A percentile compares a stretch with the other conserved stretches of the same genome.
Evolutionary conservation across 2,113 vertebrate genomes (phyloP).

Genomic region (Suricata suricatta): DNA sequence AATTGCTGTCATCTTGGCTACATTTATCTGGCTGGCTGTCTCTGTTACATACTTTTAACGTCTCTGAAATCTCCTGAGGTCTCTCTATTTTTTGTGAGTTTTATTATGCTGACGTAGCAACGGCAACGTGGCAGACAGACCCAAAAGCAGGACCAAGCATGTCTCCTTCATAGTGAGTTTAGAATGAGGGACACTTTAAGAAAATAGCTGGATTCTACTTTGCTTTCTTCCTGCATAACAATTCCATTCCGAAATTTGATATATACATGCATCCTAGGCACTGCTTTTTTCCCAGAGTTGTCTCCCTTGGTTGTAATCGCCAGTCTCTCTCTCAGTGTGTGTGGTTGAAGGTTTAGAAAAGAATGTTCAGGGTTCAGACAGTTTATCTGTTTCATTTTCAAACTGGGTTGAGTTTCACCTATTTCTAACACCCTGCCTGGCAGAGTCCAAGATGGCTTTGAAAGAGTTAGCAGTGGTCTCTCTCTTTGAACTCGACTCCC

Average conservation of each 20-base stretch:
- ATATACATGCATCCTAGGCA: neutral
- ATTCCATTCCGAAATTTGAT: neutral
- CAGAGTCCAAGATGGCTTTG: neutral
- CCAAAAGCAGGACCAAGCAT: neutral
- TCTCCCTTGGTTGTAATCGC: neutral
- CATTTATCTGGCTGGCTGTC: neutral
- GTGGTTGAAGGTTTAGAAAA: neutral
- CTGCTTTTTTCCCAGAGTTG: neutral
- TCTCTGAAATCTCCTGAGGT: neutral
- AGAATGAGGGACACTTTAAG: neutral
- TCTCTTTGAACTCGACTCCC: neutral
- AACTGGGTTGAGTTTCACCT: neutral
- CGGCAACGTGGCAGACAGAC: neutral
- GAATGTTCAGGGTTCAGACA: neutral
- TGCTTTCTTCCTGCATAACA: neutral
- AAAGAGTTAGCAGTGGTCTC: neutral
- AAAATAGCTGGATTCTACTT: neutral
- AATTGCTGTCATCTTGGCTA: neutral
- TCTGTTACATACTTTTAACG: neutral
- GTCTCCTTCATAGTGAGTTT: neutral
- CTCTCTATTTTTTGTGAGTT: neutral
- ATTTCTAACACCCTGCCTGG: neutral
- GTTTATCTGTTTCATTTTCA: neutral
- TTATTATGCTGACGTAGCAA: neutral
- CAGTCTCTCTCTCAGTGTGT: fast-evolving